A percentile compares a stretch with the other conserved stretches of the same genome.
Evolutionary conservation across 2,888 invertebrate genomes (phyloP).

Genomic region (Drosophila fungiperda): DNA sequence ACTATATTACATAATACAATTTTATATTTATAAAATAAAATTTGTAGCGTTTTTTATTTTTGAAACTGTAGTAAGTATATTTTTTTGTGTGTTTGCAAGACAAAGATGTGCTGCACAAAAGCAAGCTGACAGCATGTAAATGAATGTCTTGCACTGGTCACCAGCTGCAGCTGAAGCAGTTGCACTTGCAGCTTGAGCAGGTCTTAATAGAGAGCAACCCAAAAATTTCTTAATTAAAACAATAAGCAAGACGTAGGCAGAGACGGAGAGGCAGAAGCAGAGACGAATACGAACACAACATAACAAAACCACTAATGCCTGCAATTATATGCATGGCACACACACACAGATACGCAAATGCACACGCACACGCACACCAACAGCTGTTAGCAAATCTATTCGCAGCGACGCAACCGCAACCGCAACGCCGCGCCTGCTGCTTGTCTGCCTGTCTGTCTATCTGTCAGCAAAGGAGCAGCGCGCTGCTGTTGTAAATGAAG

Average conservation of each 20-base stretch:
- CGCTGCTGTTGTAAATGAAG: constrained; percentile 72
- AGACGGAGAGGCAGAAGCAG: neutral
- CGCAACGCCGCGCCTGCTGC: constrained; percentile 54
- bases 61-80: neutral
- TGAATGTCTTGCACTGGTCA: constrained; percentile 47
- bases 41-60: neutral
- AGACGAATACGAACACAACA: neutral
- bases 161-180: constrained; percentile 21
- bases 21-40: neutral
- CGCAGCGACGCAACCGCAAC: constrained; percentile 75
- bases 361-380: constrained; percentile 31
- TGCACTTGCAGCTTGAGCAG: constrained; percentile 37
- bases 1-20: too few species aligned
- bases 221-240: constrained; percentile 78
- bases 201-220: constrained; percentile 67
- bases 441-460: constrained; percentile 6
- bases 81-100: neutral
- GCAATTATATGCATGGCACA: constrained; percentile 75
- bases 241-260: constrained; percentile 56
- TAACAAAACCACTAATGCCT: constrained; percentile 66
- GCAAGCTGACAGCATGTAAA: constrained; percentile 49
- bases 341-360: constrained; percentile 5
- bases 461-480: constrained; percentile 65
- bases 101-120: constrained; percentile 26
- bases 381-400: constrained; percentile 71